Conservation (phyloP, 1,140 invertebrate species). For the Portunus trituberculatus region DNA sequence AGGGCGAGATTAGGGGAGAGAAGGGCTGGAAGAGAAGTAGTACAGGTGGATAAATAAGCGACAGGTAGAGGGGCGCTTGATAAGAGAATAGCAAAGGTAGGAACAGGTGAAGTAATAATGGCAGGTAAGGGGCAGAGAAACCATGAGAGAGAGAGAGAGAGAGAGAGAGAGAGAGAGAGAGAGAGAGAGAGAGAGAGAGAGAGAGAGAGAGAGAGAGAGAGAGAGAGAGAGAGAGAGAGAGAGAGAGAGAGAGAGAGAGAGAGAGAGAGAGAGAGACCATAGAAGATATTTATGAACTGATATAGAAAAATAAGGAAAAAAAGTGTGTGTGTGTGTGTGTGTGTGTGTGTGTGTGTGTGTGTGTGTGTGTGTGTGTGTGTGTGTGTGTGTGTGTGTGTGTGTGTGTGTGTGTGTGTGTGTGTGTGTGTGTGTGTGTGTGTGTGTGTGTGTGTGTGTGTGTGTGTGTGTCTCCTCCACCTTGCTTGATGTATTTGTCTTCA, state of each 20-base stretch:
- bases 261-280: too few relatives aligned
- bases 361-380: neutral
- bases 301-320: too few relatives aligned
- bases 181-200: too few relatives aligned
- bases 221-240: too few relatives aligned
- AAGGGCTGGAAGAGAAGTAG: neutral
- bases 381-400: conserved; percentile 41
- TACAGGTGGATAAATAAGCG: neutral
- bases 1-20: neutral
- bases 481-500: too few relatives aligned
- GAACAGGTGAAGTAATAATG: neutral
- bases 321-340: conserved; percentile 41
- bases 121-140: too few relatives aligned
- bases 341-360: conserved; percentile 38
- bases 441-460: conserved; percentile 20
- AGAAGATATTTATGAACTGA: too few relatives aligned
- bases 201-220: too few relatives aligned
- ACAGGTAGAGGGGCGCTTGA: neutral
- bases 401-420: conserved; percentile 41
- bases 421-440: conserved; percentile 41
- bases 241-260: too few relatives aligned
- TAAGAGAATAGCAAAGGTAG: neutral
- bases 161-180: too few relatives aligned
- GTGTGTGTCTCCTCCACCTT: neutral
- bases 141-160: too few relatives aligned